Conservation (phyloP, 37 sponge, comb jelly and placozoan species). For the Cladorhizidae sp. region DNA sequence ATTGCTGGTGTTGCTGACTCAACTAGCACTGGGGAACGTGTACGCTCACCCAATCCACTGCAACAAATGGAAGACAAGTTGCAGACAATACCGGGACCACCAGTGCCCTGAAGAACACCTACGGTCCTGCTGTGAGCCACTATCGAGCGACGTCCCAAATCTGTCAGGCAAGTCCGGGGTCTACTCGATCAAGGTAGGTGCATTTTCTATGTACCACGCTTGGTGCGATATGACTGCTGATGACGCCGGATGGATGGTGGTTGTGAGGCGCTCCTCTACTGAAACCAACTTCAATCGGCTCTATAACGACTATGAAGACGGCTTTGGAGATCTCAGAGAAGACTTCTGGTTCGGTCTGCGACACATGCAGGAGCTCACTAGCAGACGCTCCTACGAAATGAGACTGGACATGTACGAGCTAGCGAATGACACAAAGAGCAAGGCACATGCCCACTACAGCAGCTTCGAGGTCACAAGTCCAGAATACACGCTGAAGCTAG, state of each 20-base stretch:
- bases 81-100: too few relatives aligned
- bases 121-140: too few relatives aligned
- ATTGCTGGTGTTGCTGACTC: too few relatives aligned
- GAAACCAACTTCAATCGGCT: conserved; percentile 19
- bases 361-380: conserved; percentile 26
- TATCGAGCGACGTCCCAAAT: too few relatives aligned
- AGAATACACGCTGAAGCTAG: conserved; percentile 22
- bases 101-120: too few relatives aligned
- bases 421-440: neutral
- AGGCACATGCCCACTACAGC: conserved; percentile 1
- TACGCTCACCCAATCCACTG: too few relatives aligned
- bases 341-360: conserved; percentile 62
- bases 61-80: too few relatives aligned
- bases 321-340: conserved; percentile 40
- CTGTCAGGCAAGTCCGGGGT: conserved; percentile 5
- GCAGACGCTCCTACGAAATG: conserved; percentile 24
- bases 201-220: conserved; percentile 1
- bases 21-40: too few relatives aligned
- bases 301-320: conserved; percentile 51
- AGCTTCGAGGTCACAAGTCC: neutral
- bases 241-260: conserved; percentile 45
- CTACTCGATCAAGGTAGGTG: neutral
- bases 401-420: conserved; percentile 25
- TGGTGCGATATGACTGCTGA: conserved; percentile 31
- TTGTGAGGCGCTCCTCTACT: conserved; percentile 13